Evolutionary conservation across 2,888 invertebrate genomes (phyloP).

Genomic region (Drosophila mercatorum): DNA sequence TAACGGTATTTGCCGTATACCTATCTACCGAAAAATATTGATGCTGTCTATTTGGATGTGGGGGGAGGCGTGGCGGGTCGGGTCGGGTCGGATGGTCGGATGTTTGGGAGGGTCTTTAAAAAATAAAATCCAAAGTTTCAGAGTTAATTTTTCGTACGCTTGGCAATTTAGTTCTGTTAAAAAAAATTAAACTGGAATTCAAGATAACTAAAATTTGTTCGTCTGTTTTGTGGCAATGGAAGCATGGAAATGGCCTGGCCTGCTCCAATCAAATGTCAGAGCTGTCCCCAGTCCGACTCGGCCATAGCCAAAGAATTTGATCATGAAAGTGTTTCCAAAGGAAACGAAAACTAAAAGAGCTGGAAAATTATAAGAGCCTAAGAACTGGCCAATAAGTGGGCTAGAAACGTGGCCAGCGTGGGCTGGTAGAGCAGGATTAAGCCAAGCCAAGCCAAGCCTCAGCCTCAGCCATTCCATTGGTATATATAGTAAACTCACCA

Average conservation of each 20-base stretch:
- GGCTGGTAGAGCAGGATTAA: too few species aligned
- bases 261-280: constrained; percentile 26
- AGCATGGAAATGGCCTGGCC: constrained; percentile 39
- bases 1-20: constrained; percentile 12
- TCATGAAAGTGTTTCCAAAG: constrained; percentile 10
- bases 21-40: constrained; percentile 21
- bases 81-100: too few species aligned
- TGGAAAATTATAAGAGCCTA: background rate
- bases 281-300: too few species aligned
- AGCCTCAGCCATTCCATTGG: too few species aligned
- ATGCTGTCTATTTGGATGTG: background rate
- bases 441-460: too few species aligned
- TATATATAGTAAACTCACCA: too few species aligned
- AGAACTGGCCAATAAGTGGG: background rate
- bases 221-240: constrained; percentile 23
- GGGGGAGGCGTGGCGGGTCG: too few species aligned
- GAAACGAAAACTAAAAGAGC: background rate
- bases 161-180: constrained; percentile 45
- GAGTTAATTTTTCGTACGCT: constrained; percentile 52
- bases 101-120: constrained; percentile 16
- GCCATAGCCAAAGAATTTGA: background rate
- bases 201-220: constrained; percentile 46
- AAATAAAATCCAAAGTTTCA: constrained; percentile 40
- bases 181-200: constrained; percentile 23
- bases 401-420: too few species aligned